A percentile compares a stretch with the other conserved stretches of the same genome.
Conservation (phyloP, 2,888 invertebrate species). For the Apodemia mormo region DNA sequence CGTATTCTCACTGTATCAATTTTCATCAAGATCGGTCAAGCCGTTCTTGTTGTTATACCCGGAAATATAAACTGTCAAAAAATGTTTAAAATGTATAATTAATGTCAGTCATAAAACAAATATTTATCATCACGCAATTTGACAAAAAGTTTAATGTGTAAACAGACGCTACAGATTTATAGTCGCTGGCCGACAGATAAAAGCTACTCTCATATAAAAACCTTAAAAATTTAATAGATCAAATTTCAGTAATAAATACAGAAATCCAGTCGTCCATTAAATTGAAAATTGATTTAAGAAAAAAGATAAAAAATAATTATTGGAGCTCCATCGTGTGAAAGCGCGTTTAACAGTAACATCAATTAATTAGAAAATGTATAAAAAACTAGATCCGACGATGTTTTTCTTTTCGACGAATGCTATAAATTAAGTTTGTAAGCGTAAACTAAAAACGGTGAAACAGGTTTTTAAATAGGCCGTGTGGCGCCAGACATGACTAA, state of each 20-base stretch:
- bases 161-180: no score
- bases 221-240: conserved; percentile 1
- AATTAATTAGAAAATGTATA: conserved; percentile 15
- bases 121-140: no score
- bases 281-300: conserved; percentile 6
- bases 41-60: no score
- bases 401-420: neutral
- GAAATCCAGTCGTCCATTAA: neutral
- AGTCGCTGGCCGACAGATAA: neutral
- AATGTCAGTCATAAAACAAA: no score
- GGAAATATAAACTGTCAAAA: no score
- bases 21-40: no score
- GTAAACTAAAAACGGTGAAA: conserved; percentile 22
- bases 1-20: no score
- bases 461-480: conserved; percentile 29
- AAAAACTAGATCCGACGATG: conserved; percentile 11
- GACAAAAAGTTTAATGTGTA: no score
- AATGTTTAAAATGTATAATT: no score
- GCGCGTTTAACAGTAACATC: conserved; percentile 15
- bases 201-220: neutral
- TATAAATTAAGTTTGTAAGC: conserved; percentile 29
- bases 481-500: conserved; percentile 32
- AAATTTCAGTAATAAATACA: conserved; percentile 30
- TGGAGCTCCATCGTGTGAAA: neutral
- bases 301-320: neutral